These are phyloP conservation scores for Erebia ligea DNA, from an alignment of 2,888 invertebrate species.

Conservation along the genomic window DNA sequence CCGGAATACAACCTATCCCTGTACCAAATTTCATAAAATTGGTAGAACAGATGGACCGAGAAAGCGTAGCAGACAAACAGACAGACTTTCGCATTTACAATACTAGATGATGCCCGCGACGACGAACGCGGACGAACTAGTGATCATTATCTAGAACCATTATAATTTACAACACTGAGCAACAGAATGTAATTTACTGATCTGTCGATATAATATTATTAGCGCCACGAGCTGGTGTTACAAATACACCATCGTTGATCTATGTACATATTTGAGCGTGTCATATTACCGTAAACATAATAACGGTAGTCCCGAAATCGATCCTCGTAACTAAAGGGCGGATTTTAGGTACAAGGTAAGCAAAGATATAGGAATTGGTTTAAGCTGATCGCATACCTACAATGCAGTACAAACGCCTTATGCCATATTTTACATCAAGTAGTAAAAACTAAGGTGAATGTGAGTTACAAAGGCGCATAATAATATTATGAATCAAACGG, in stretches of 20 bases:
- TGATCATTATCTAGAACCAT: no score
- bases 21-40: no score
- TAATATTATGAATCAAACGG: no score
- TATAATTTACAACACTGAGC: no score
- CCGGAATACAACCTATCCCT: no score
- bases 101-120: no score
- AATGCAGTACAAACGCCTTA: not conserved
- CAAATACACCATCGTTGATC: slow-evolving; percentile 3
- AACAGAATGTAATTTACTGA: no score
- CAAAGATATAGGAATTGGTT: slow-evolving; percentile 27
- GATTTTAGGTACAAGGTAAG: slow-evolving; percentile 22
- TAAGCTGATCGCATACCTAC: slow-evolving; percentile 1
- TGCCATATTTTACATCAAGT: not conserved
- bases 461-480: no score
- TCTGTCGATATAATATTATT: not conserved
- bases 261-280: slow-evolving; percentile 1
- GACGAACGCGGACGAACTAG: no score
- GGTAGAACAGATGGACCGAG: no score
- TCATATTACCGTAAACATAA: slow-evolving; percentile 20
- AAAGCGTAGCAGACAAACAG: no score
- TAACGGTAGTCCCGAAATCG: slow-evolving; percentile 5
- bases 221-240: not conserved
- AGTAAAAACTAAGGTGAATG: not conserved
- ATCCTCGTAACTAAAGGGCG: slow-evolving; percentile 24
- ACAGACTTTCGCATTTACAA: no score